Evolutionary conservation across 2,888 invertebrate genomes (phyloP).

Genomic region (Rhopalosiphum nymphaeae): DNA sequence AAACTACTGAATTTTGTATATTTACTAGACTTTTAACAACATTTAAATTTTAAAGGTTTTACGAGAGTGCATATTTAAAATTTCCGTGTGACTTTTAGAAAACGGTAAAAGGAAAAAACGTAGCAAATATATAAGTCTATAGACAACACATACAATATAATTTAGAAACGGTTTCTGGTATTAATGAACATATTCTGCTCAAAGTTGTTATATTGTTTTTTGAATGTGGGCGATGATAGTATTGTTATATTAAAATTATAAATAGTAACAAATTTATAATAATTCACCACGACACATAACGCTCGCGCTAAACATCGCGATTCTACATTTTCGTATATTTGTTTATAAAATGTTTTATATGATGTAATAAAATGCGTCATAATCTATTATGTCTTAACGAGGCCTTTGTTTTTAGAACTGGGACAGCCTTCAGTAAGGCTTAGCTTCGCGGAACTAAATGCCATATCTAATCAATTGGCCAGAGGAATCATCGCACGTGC

Average conservation of each 20-base stretch:
- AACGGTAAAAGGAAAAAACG: neutral
- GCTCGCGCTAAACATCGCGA: neutral
- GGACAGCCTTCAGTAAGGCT: constrained; percentile 43
- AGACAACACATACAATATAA: neutral
- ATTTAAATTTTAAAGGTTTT: neutral
- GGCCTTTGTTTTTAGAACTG: constrained; percentile 16
- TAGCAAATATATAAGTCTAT: neutral
- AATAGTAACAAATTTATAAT: neutral
- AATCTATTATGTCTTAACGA: neutral
- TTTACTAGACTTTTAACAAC: neutral
- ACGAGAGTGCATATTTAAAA: neutral
- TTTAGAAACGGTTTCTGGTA: neutral
- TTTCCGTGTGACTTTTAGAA: neutral
- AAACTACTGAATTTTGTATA: neutral
- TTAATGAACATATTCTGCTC: neutral
- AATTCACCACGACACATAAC: neutral
- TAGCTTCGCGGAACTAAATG: constrained; percentile 62
- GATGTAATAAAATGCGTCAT: neutral
- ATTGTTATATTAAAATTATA: neutral
- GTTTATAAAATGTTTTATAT: neutral
- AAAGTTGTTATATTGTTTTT: neutral
- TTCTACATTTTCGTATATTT: neutral
- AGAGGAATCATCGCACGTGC: constrained; percentile 54
- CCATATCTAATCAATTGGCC: constrained; percentile 65
- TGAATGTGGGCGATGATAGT: neutral